Percentiles rank a stretch among this genome's conserved stretches.
Evolutionary conservation across 1,140 invertebrate species (phyloP).

Genomic region (Panagrolaimus sp.): DNA sequence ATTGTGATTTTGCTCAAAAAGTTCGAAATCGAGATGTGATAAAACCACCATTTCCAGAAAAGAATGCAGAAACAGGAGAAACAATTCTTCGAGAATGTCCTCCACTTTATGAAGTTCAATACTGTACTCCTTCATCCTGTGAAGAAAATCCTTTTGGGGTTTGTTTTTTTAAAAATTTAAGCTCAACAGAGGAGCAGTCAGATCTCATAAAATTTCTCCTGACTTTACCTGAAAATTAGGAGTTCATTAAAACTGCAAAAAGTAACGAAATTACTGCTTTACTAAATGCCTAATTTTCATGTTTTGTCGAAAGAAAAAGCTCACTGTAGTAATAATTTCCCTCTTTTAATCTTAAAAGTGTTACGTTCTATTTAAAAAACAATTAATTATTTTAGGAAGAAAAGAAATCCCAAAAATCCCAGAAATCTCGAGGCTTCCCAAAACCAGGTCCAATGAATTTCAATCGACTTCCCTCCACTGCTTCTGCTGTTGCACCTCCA

Average conservation of each 20-base stretch:
- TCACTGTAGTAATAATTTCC: conserved; percentile 5
- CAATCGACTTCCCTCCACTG: background rate
- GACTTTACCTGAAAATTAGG: background rate
- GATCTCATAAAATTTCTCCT: background rate
- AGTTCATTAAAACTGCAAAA: background rate
- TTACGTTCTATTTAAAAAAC: background rate
- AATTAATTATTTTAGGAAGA: background rate
- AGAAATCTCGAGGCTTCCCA: background rate
- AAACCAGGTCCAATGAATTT: background rate
- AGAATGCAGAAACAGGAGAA: conserved; percentile 16
- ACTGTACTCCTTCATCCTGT: conserved; percentile 28
- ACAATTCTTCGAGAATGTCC: conserved; percentile 31
- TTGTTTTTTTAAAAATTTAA: background rate
- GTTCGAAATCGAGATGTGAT: conserved; percentile 35
- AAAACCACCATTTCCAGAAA: conserved; percentile 33
- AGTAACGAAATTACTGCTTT: conserved; percentile 3
- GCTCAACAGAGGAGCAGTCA: background rate
- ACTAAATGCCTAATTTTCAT: background rate
- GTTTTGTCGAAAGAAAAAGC: background rate
- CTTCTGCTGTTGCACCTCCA: background rate
- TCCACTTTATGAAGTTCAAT: conserved; percentile 33
- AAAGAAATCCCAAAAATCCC: background rate
- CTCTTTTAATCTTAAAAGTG: conserved; percentile 3
- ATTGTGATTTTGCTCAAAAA: conserved; percentile 34
- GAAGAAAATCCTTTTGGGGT: conserved; percentile 21